Evolutionary conservation across 2,113 vertebrate genomes (phyloP).

Genomic region (Eublepharis macularius): DNA sequence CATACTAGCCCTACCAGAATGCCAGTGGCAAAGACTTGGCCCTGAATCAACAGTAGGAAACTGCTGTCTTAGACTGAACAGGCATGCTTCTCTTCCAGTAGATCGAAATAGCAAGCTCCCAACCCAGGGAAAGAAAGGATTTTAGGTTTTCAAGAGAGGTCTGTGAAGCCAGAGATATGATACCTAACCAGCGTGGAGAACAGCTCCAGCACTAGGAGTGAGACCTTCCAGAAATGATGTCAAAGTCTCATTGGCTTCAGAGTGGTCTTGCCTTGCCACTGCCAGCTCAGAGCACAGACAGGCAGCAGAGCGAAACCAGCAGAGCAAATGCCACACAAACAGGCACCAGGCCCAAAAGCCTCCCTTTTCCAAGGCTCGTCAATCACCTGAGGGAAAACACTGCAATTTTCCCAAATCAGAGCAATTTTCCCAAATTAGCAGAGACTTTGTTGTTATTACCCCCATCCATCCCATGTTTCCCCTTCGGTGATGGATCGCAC

Average conservation of each 20-base stretch:
- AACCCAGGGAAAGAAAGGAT: neutral
- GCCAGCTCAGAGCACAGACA: neutral
- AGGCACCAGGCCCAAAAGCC: constrained; percentile 12
- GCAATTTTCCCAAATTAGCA: constrained; percentile 38
- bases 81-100: neutral
- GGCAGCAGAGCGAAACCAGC: constrained; percentile 6
- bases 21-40: neutral
- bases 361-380: constrained; percentile 17
- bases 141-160: neutral
- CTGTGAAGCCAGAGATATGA: neutral
- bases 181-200: neutral
- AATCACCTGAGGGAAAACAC: constrained; percentile 29
- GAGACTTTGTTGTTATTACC: constrained; percentile 28
- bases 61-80: neutral
- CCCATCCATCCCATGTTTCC: neutral
- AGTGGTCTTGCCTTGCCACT: neutral
- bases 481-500: neutral
- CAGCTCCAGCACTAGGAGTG: neutral
- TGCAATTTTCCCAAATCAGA: constrained; percentile 37
- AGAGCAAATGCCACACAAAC: constrained; percentile 9
- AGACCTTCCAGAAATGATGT: neutral
- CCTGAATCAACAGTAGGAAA: neutral
- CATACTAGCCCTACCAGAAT: neutral
- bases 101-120: neutral
- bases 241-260: neutral